phyloP scores from a whole-genome alignment of 2,888 invertebrate genomes.

The Amitus sp. region DNA sequence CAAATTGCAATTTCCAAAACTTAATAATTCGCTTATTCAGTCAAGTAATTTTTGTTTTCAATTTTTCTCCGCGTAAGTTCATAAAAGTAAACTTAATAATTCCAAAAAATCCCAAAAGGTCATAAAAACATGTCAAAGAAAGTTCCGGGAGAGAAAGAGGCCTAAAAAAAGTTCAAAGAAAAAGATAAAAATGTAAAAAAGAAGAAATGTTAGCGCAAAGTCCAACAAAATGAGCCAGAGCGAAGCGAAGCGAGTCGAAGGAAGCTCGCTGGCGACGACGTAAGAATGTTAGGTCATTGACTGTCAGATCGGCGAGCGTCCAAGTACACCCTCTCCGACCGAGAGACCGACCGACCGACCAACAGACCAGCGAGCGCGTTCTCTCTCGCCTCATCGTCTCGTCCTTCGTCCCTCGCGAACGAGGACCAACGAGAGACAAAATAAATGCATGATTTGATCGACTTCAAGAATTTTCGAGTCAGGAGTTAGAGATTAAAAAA shows the following conservation, averaged over 20 bases:
- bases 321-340: slow-evolving; percentile 62
- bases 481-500: no score
- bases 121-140: no score
- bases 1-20: no score
- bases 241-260: slow-evolving; percentile 53
- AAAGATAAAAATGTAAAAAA: neutral
- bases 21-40: no score
- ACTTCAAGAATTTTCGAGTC: no score
- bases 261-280: slow-evolving; percentile 43
- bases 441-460: no score
- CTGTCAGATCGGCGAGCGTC: slow-evolving; percentile 63
- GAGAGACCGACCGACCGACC: slow-evolving; percentile 32
- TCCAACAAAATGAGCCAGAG: slow-evolving; percentile 32
- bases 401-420: slow-evolving; percentile 1
- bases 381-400: slow-evolving; percentile 2
- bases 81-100: no score
- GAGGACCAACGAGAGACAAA: neutral
- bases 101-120: no score
- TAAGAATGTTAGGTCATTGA: slow-evolving; percentile 62
- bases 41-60: no score
- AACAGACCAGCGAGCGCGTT: slow-evolving; percentile 16
- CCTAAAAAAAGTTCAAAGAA: no score
- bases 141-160: no score
- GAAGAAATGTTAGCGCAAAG: neutral
- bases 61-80: no score